Percentiles rank a stretch among this genome's conserved stretches.
These are phyloP conservation scores for Myanophis thanlyinensis DNA, from an alignment of 2,113 vertebrate species.

Conservation along the genomic window DNA sequence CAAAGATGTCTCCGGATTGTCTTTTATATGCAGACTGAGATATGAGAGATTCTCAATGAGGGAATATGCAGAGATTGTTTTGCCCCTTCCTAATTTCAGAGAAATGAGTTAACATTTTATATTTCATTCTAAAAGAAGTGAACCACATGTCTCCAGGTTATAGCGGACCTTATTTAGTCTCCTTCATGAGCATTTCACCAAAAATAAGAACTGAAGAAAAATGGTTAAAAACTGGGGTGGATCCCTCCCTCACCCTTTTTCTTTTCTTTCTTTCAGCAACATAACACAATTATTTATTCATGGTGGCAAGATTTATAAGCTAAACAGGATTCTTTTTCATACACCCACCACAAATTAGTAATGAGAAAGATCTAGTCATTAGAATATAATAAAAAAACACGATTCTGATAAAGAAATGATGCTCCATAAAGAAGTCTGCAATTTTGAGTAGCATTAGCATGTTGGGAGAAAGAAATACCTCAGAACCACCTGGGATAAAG, in stretches of 20 bases:
- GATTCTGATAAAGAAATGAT: slow-evolving; percentile 37
- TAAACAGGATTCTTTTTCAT: slow-evolving; percentile 40
- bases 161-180: slow-evolving; percentile 57
- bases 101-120: slow-evolving; percentile 56
- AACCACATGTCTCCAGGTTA: slow-evolving; percentile 62
- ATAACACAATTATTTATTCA: slow-evolving; percentile 24
- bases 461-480: slow-evolving; percentile 9
- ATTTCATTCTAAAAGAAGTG: slow-evolving; percentile 60
- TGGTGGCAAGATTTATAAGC: slow-evolving; percentile 49
- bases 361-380: slow-evolving; percentile 32
- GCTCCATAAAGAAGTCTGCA: neutral
- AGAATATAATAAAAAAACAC: slow-evolving; percentile 42
- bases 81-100: slow-evolving; percentile 60
- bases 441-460: slow-evolving; percentile 23
- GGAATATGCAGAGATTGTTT: slow-evolving; percentile 51
- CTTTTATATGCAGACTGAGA: slow-evolving; percentile 86
- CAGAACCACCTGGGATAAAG: slow-evolving; percentile 24
- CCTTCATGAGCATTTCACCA: slow-evolving; percentile 25
- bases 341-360: slow-evolving; percentile 34
- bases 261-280: neutral
- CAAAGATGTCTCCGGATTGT: slow-evolving; percentile 95
- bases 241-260: neutral
- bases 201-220: slow-evolving; percentile 34
- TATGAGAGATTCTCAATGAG: slow-evolving; percentile 63
- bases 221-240: slow-evolving; percentile 32